These are phyloP conservation scores for Leptopilina clavipes DNA, from an alignment of 1,140 invertebrate species.

Conservation along the genomic window DNA sequence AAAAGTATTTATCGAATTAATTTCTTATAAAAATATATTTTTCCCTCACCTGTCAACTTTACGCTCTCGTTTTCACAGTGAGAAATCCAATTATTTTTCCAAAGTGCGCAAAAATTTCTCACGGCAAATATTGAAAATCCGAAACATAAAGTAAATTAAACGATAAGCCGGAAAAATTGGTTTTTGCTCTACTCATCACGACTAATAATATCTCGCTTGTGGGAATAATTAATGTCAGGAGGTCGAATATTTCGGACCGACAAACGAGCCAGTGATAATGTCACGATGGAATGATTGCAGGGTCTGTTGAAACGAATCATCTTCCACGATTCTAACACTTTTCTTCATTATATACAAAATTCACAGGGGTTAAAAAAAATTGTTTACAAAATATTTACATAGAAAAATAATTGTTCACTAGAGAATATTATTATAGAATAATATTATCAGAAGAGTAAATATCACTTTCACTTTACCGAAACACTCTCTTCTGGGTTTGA, in stretches of 20 bases:
- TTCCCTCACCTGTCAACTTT: background rate
- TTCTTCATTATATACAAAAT: background rate
- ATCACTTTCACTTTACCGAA: too few relatives aligned
- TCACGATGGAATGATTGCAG: background rate
- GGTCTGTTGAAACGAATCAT: background rate
- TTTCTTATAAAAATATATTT: background rate
- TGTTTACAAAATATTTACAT: background rate
- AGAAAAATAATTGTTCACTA: too few relatives aligned
- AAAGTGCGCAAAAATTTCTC: background rate
- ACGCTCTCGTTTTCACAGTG: background rate
- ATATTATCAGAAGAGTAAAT: too few relatives aligned
- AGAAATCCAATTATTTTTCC: background rate
- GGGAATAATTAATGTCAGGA: conserved; percentile 11
- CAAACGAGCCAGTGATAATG: background rate
- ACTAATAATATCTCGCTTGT: background rate
- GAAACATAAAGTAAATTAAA: background rate
- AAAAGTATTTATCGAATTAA: background rate
- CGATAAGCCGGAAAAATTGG: conserved; percentile 2
- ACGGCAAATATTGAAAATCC: background rate
- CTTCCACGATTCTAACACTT: background rate
- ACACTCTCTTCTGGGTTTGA: too few relatives aligned
- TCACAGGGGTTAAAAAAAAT: background rate
- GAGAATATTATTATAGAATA: too few relatives aligned
- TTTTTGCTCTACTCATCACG: background rate
- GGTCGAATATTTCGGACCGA: conserved; percentile 28